A percentile compares a stretch with the other conserved stretches of the same genome.
These are phyloP conservation scores for Perca flavescens DNA, from an alignment of 2,113 vertebrate species.

Conservation along the genomic window DNA sequence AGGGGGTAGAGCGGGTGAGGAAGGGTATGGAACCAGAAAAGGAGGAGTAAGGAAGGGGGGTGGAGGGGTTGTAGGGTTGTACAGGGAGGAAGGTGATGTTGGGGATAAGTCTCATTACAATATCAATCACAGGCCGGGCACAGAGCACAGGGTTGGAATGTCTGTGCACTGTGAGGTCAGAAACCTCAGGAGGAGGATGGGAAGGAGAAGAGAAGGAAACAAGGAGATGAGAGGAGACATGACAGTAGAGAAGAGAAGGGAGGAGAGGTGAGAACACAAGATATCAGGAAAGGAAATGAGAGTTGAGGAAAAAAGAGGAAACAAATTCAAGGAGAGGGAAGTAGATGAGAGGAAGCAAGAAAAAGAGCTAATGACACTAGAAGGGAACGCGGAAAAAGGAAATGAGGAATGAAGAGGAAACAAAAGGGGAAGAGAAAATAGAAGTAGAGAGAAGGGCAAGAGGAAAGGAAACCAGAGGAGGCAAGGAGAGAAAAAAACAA, in stretches of 20 bases:
- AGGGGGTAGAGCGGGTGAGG: conserved; percentile 69
- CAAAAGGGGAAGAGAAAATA: background rate
- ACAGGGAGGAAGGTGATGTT: conserved; percentile 65
- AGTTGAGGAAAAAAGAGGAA: background rate
- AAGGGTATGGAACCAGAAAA: conserved; percentile 56
- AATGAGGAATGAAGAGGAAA: background rate
- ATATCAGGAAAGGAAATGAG: background rate
- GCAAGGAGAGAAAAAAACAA: background rate
- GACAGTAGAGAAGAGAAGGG: background rate
- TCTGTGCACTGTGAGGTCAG: conserved; percentile 62
- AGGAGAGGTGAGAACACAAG: conserved; percentile 14
- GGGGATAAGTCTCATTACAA: conserved; percentile 87
- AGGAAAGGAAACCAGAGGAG: background rate
- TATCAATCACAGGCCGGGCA: conserved; percentile 89
- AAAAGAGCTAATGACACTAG: background rate
- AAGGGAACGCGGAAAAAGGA: background rate
- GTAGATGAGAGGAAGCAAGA: background rate
- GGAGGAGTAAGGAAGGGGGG: conserved; percentile 28
- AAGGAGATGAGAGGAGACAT: background rate
- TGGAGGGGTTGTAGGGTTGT: conserved; percentile 1
- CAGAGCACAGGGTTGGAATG: conserved; percentile 66
- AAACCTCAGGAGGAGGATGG: conserved; percentile 53
- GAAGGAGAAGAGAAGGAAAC: conserved; percentile 12
- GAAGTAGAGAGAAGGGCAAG: background rate
- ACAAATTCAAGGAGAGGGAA: background rate